Percentiles rank a stretch among this genome's conserved stretches.
Evolutionary conservation across 2,797 vertebrate species (phyloP).

Genomic region (Phoeniculus purpureus): DNA sequence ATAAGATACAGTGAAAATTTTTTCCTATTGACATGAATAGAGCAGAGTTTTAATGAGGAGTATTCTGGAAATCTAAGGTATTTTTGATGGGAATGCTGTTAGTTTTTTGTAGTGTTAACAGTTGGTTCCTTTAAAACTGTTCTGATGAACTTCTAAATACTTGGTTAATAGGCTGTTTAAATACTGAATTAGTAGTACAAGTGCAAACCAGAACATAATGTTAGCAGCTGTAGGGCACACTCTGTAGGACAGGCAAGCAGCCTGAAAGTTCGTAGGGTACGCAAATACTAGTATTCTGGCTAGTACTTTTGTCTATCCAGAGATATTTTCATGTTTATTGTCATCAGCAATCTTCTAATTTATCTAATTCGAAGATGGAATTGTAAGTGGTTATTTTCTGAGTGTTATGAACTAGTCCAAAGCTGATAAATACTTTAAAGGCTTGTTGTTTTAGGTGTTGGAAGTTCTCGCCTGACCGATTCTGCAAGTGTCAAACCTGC

Average conservation of each 20-base stretch:
- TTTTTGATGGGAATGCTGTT: not conserved
- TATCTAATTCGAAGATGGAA: not conserved
- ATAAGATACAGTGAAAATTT: not conserved
- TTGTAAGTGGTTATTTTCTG: not conserved
- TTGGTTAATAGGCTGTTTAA: not conserved
- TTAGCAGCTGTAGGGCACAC: not conserved
- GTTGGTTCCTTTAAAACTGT: not conserved
- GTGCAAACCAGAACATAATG: not conserved
- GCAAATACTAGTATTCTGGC: accelerated
- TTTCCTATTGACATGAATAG: not conserved
- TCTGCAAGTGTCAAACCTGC: not conserved
- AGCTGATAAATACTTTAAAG: not conserved
- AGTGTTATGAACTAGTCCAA: not conserved
- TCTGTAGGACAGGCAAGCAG: not conserved
- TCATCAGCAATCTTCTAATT: not conserved
- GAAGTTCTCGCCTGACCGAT: not conserved
- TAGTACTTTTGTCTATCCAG: not conserved
- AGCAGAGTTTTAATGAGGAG: not conserved
- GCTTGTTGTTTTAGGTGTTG: not conserved
- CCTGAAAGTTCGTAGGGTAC: not conserved
- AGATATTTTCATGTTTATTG: not conserved
- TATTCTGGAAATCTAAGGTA: not conserved
- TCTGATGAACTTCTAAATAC: not conserved
- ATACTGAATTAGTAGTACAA: not conserved
- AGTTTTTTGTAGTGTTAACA: not conserved